Evolutionary conservation across 2,113 vertebrate genomes (phyloP).

Genomic region (Circaetus cinerascens): DNA sequence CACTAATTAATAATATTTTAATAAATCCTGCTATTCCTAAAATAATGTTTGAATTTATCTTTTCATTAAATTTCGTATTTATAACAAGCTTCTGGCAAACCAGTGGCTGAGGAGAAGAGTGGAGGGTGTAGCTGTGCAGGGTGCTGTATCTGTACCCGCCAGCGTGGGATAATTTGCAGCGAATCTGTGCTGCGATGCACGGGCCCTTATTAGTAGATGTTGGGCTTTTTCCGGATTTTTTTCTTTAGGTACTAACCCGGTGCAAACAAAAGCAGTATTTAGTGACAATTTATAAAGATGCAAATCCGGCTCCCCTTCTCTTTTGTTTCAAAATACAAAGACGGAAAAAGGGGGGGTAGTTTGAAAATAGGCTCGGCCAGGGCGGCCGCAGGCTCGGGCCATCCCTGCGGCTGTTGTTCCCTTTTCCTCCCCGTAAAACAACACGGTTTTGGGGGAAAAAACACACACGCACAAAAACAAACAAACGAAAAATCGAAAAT

Average conservation of each 20-base stretch:
- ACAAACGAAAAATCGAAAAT: background rate
- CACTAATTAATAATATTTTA: background rate
- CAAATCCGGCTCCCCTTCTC: background rate
- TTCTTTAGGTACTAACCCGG: background rate
- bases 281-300: background rate
- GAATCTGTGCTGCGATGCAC: background rate
- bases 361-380: background rate
- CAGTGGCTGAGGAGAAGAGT: background rate
- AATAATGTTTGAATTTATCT: accelerated
- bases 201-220: background rate
- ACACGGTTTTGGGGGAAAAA: accelerated
- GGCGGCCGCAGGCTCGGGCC: background rate
- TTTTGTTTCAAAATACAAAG: background rate
- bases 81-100: background rate
- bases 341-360: background rate
- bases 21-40: background rate
- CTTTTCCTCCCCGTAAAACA: background rate
- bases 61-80: accelerated
- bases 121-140: accelerated
- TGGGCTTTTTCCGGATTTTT: background rate
- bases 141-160: background rate
- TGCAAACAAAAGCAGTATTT: background rate
- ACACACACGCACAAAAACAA: background rate
- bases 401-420: background rate
- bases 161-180: background rate